phyloP scores from a whole-genome alignment of 2,797 vertebrate genomes.

The Cryptoprocta ferox region DNA sequence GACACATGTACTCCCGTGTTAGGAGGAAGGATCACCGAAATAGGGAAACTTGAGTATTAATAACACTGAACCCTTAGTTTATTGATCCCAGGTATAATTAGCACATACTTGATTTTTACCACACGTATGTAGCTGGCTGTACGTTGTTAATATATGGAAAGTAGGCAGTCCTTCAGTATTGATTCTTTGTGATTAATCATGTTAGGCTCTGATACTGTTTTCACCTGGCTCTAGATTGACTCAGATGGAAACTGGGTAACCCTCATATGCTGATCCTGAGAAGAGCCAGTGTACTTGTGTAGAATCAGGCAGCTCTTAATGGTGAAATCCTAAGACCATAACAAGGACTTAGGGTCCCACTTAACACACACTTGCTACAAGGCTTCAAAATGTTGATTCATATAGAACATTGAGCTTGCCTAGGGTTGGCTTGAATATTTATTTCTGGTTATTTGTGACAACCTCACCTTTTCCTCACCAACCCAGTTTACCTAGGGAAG shows the following conservation, averaged over 20 bases:
- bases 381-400: background rate
- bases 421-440: background rate
- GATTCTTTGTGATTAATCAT: background rate
- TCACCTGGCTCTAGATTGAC: background rate
- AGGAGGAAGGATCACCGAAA: background rate
- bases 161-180: background rate
- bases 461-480: background rate
- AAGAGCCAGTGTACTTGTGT: background rate
- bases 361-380: background rate
- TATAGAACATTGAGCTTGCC: background rate
- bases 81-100: background rate
- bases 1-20: rapidly evolving
- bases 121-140: background rate
- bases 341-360: background rate
- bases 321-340: background rate
- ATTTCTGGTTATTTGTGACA: background rate
- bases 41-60: background rate
- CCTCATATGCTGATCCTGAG: too few relatives aligned
- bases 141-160: background rate
- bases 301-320: background rate
- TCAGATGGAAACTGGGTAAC: background rate
- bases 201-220: background rate
- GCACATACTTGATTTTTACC: background rate
- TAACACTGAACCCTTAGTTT: background rate
- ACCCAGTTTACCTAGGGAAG: background rate